Conservation (phyloP, 2,888 invertebrate species). For the Harpagoxenus sublaevis region DNA sequence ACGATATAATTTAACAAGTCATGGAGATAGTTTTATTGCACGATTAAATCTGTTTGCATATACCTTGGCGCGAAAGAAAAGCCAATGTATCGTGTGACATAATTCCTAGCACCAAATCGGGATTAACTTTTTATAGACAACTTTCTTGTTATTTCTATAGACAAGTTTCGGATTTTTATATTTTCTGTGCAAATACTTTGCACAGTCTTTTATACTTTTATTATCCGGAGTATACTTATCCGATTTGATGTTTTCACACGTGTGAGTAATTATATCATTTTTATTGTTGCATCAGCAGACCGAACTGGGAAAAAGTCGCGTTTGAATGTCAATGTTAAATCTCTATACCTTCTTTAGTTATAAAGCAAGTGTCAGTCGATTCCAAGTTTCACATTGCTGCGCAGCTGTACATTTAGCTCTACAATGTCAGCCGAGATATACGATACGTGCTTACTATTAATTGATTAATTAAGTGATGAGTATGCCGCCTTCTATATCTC, state of each 20-base stretch:
- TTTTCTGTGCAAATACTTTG: background rate
- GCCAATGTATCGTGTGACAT: background rate
- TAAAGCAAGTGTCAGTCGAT: background rate
- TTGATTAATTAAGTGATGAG: background rate
- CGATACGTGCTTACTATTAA: conserved; percentile 13
- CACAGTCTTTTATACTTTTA: background rate
- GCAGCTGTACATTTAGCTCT: background rate
- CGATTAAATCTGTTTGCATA: background rate
- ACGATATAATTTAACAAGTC: conserved; percentile 36
- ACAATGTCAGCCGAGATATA: background rate
- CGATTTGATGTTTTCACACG: conserved; percentile 3
- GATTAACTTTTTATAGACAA: background rate
- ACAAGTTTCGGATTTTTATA: no score
- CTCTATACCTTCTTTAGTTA: background rate
- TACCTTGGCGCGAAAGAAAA: background rate
- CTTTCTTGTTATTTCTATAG: no score
- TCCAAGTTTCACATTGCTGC: background rate
- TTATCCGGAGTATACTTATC: background rate
- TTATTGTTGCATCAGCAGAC: background rate
- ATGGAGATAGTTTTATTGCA: background rate
- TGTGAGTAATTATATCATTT: conserved; percentile 47
- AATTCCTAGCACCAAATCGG: background rate
- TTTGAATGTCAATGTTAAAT: background rate
- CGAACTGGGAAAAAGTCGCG: background rate
- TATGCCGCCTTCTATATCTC: background rate